Conservation (phyloP, 2,888 invertebrate genomes). For the Linnaemya vulpina region DNA sequence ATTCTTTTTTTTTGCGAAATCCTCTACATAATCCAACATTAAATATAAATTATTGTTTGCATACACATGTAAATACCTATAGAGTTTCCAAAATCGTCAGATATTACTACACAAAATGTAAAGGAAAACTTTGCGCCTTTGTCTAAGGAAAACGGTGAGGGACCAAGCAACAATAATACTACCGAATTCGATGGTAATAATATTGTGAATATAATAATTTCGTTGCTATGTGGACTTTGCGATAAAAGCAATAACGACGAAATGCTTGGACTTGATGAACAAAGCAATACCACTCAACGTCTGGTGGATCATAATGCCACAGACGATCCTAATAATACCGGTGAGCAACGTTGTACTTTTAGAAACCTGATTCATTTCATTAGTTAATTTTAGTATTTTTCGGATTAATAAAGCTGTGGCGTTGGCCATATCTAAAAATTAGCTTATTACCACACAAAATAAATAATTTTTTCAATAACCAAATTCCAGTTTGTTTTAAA, state of each 20-base stretch:
- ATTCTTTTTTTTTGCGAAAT: slow-evolving; percentile 60
- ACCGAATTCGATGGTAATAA: slow-evolving; percentile 66
- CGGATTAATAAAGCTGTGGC: slow-evolving; percentile 30
- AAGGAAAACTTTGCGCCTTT: slow-evolving; percentile 68
- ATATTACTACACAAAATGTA: slow-evolving; percentile 61
- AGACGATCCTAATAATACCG: slow-evolving; percentile 65
- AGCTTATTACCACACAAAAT: slow-evolving; percentile 4
- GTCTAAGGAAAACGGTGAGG: slow-evolving; percentile 67
- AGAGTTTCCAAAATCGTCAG: slow-evolving; percentile 67
- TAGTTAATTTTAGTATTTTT: slow-evolving; percentile 23
- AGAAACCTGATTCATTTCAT: slow-evolving; percentile 59
- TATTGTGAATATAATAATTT: slow-evolving; percentile 66
- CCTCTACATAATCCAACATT: slow-evolving; percentile 59
- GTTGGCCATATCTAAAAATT: slow-evolving; percentile 36
- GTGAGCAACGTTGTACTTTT: slow-evolving; percentile 69
- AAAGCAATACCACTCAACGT: slow-evolving; percentile 64
- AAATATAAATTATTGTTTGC: slow-evolving; percentile 32
- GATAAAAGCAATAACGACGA: slow-evolving; percentile 66
- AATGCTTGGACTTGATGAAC: slow-evolving; percentile 67
- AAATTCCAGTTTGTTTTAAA: slow-evolving; percentile 21
- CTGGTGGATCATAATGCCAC: slow-evolving; percentile 60
- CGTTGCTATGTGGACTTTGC: slow-evolving; percentile 70
- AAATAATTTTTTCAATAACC: slow-evolving; percentile 6
- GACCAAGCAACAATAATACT: slow-evolving; percentile 62
- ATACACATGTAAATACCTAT: slow-evolving; percentile 41